Evolutionary conservation across 2,888 invertebrate species (phyloP), one percentile per base, ranked within the genome.

Genomic region (Argyresthia albistria): DNA sequence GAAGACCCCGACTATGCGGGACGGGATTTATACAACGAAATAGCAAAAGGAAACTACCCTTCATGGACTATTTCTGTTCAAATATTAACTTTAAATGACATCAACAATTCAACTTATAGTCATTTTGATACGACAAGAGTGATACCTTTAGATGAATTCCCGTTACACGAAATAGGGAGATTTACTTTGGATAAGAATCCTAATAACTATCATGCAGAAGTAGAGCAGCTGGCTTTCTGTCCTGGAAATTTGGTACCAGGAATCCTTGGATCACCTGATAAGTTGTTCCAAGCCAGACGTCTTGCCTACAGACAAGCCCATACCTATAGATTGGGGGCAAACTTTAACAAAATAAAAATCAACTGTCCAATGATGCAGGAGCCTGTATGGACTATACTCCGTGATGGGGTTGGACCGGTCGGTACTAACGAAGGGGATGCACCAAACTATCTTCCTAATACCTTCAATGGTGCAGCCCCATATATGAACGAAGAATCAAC

Each of bases 401-500:
- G 96, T 25, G 96, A 96, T 71, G 96, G 96, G 0, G 86, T 90
- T 4, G 91, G 91, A 89, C 83, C 90, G 45, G 82, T 90, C 42
- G 77, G 86, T 36, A 89, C 92, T 62, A 95, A 95, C 69, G 94
- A 95, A 77, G 91, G 89, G n/a, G 93, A 92, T 10, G 93, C 93
- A 0, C 96, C 96, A 3, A 96, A 96, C 74, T 97, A 97, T 71
- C 95, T 89, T 79, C 97, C 97, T 0, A 97, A 97, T 82, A 95
- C 95, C 60, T 97, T 96, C 75, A 80, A 88, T 57, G 96, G 96
- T 0, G 95, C 96, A 0, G 90, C 91, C 59, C 91, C 90, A 57
- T 91, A 91, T 63, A 89, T 91, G 0, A 86, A 91, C 3, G 93
- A 93, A 0, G 89, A 89, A 59, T 7, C n/a, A n/a, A n/a, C 36